Evolutionary conservation across 2,797 vertebrate genomes (phyloP).

Genomic region (Diceros bicornis): DNA sequence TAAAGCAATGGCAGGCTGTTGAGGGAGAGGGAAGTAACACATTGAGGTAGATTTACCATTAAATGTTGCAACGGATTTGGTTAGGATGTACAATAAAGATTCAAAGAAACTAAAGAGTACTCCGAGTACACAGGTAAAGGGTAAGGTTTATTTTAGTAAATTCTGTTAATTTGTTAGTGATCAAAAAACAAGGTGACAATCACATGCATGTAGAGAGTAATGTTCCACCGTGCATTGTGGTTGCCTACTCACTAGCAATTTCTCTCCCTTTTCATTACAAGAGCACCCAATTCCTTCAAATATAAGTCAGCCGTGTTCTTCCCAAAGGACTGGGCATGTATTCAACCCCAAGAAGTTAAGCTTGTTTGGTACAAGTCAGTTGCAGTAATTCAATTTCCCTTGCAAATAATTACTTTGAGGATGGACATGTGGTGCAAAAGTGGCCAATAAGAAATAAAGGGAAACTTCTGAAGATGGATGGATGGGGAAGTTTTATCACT

Average conservation of each 20-base stretch:
- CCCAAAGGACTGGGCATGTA: background rate
- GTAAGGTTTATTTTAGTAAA: constrained; percentile 27
- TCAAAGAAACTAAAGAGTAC: constrained; percentile 1
- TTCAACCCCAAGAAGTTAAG: background rate
- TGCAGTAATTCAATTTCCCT: background rate
- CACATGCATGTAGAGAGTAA: background rate
- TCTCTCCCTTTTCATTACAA: background rate
- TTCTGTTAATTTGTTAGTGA: background rate
- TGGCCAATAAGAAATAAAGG: background rate
- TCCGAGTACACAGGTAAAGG: background rate
- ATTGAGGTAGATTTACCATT: background rate
- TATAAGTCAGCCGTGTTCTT: background rate
- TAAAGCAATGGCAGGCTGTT: background rate
- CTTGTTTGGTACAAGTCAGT: background rate
- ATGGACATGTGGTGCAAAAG: background rate
- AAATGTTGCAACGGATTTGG: background rate
- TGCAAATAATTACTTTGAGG: constrained; percentile 13
- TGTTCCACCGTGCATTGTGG: background rate
- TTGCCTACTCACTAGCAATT: background rate
- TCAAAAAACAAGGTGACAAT: background rate
- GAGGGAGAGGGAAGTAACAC: background rate
- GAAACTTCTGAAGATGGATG: background rate
- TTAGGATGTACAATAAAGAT: constrained; percentile 39
- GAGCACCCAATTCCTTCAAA: background rate
- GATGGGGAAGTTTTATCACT: background rate